Base-by-base conservation (phyloP, 2,113 vertebrate genomes). In the Polypterus senegalus region DNA sequence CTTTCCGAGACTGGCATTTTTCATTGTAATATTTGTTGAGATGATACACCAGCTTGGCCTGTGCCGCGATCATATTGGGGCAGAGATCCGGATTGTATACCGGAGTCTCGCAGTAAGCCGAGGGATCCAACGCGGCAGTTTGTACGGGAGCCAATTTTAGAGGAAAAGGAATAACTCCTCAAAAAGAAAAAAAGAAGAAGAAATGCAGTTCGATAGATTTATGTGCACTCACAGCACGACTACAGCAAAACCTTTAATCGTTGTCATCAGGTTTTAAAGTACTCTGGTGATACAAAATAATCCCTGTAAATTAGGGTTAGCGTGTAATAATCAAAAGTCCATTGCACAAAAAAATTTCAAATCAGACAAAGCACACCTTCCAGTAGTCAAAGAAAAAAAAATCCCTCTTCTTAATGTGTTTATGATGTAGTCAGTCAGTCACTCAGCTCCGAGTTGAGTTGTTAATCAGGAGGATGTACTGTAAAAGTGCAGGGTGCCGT, bases 51-150 rank as follows among this genome's bases (percentile, higher is more conserved):
- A 99, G 83, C 84, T 99, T 99, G 73, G 96, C 95, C 90, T 98
- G 96, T 59, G 96, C 93, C 74, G 96, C 96, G 81, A 99, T 95
- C 96, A 99, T 99, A 76, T 99, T 99, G 73, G 96, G 96, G 88
- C 96, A 99, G 91, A 98, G 95, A 93, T 99, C 96, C 95, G 96
- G 96, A 64, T 97, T 97, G 76, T 99, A 98, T 67, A 97, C 95
- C 96, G 96, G 96, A 97, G 93, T 93, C 96, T 99, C 96, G 90
- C 96, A 99, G 61, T 99, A 99, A 62, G 91, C 96, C 86, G 93
- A 92, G 79, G 96, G 96, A 99, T 98, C 95, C 96, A 99, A 97
- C 88, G 96, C 95, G 94, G 88, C 93, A 87, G 94, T 92, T 91
- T 86, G 81, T 75, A 93, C 87, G 75, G 96, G 94, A 92, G 93